phyloP scores from a whole-genome alignment of 2,888 invertebrate species.

The Hoplodrina ambigua region DNA sequence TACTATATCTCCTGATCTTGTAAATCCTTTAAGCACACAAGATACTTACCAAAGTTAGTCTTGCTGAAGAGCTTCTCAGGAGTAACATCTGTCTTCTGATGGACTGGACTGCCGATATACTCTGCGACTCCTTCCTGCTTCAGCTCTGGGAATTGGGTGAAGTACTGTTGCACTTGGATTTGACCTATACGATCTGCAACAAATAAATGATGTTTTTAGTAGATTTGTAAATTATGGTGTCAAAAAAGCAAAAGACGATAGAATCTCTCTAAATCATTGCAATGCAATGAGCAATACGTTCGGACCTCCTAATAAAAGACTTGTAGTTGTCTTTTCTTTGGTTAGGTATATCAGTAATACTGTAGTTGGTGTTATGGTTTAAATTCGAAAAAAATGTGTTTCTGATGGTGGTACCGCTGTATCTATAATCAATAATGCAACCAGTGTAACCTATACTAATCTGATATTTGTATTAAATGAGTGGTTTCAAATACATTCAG shows the following conservation, averaged over 20 bases:
- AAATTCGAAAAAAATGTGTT: no score
- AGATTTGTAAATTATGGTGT: background rate
- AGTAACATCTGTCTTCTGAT: constrained; percentile 61
- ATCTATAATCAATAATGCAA: no score
- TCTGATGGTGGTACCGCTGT: no score
- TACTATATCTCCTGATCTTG: background rate
- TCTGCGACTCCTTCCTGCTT: constrained; percentile 66
- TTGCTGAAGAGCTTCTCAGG: constrained; percentile 76
- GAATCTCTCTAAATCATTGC: background rate
- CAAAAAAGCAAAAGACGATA: background rate
- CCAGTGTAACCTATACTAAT: background rate
- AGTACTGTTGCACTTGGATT: constrained; percentile 40
- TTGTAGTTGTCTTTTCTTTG: background rate
- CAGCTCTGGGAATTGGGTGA: constrained; percentile 66
- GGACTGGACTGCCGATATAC: constrained; percentile 67
- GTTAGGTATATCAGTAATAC: background rate
- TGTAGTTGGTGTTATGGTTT: background rate
- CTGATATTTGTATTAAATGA: background rate
- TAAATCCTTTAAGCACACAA: background rate
- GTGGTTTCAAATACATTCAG: background rate
- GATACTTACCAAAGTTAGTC: constrained; percentile 64
- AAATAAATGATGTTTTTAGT: background rate
- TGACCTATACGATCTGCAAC: constrained; percentile 52
- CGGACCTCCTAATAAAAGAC: background rate
- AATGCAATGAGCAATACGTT: background rate